phyloP scores from a whole-genome alignment of 2,888 invertebrate species.

The Cybosia mesomella region DNA sequence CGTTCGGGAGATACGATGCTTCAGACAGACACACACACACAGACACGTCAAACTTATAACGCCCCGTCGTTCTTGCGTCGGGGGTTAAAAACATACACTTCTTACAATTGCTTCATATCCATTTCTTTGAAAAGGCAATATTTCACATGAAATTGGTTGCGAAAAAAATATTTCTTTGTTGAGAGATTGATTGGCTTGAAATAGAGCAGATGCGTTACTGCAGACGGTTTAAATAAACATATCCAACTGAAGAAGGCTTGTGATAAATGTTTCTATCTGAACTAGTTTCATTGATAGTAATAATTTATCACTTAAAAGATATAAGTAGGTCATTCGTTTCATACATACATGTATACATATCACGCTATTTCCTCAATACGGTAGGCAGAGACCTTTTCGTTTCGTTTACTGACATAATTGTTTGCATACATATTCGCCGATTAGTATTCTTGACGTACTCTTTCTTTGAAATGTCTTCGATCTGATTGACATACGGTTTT shows the following conservation, averaged over 20 bases:
- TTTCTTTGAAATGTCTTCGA: too few species aligned
- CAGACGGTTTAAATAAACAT: not conserved
- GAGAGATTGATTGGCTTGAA: slow-evolving; percentile 63
- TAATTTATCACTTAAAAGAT: not conserved
- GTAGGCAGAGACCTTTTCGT: too few species aligned
- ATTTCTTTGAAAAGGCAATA: slow-evolving; percentile 56
- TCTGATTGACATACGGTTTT: too few species aligned
- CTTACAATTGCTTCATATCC: slow-evolving; percentile 41
- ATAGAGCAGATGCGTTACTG: slow-evolving; percentile 34
- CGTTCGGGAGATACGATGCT: too few species aligned
- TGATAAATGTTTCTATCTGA: not conserved
- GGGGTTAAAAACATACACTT: slow-evolving; percentile 21
- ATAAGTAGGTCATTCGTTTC: not conserved
- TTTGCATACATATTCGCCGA: too few species aligned
- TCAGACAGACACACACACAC: too few species aligned
- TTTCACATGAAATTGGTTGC: slow-evolving; percentile 64
- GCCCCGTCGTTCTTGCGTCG: too few species aligned
- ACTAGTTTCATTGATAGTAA: not conserved
- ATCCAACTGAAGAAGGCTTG: not conserved
- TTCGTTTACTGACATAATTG: too few species aligned
- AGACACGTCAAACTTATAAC: too few species aligned
- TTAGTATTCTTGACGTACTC: too few species aligned
- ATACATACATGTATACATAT: not conserved
- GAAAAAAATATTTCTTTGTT: slow-evolving; percentile 62
- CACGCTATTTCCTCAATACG: too few species aligned